A percentile compares a stretch with the other conserved stretches of the same genome.
phyloP scores from a whole-genome alignment of 2,888 invertebrate species.

The Polia nebulosa region DNA sequence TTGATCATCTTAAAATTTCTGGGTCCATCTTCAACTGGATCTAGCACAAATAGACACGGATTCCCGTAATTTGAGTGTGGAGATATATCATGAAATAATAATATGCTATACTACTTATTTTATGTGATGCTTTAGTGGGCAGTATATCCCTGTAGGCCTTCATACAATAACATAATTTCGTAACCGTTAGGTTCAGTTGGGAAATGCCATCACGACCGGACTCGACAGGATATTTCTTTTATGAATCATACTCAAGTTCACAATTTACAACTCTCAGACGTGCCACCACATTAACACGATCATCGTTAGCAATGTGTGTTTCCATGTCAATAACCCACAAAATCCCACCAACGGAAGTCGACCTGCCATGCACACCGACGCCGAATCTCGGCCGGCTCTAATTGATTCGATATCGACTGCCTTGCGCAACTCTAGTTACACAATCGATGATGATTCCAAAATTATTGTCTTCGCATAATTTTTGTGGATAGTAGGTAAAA shows the following conservation, averaged over 20 bases:
- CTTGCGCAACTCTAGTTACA: constrained; percentile 66
- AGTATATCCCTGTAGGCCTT: too few species aligned
- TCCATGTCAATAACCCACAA: constrained; percentile 57
- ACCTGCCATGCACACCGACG: constrained; percentile 44
- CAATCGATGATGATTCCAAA: constrained; percentile 47
- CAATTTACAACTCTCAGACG: neutral
- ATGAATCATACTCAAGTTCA: constrained; percentile 6
- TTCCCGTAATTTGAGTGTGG: neutral
- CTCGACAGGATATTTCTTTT: neutral
- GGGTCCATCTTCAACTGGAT: neutral
- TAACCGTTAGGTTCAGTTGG: constrained; percentile 10
- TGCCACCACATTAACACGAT: constrained; percentile 19
- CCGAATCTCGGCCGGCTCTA: constrained; percentile 64
- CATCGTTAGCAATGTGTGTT: constrained; percentile 57
- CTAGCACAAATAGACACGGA: too few species aligned
- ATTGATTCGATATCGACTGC: constrained; percentile 68
- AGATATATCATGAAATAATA: neutral
- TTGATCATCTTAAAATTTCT: neutral
- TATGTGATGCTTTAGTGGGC: neutral
- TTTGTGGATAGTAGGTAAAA: constrained; percentile 28
- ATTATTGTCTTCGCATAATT: constrained; percentile 42
- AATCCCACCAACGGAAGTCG: constrained; percentile 58
- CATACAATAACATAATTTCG: neutral
- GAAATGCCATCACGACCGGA: neutral
- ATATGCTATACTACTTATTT: neutral